Evolutionary conservation across 2,113 vertebrate species (phyloP).

Genomic region (Plectropomus leopardus): DNA sequence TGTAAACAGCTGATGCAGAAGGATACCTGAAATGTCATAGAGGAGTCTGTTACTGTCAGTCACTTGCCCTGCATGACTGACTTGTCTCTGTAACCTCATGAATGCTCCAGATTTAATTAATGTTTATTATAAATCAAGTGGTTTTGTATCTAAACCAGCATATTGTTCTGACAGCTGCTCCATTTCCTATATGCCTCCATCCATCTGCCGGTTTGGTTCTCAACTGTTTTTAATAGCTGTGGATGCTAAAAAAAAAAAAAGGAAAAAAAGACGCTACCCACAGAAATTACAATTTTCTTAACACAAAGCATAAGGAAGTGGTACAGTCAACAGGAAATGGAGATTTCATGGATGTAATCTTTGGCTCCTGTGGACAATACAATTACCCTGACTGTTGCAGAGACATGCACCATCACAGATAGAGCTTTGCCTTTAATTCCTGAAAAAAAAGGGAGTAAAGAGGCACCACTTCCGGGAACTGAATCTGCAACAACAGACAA

Average conservation of each 20-base stretch:
- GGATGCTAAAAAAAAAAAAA: neutral
- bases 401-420: neutral
- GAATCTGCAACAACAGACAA: neutral
- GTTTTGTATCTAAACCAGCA: neutral
- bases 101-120: neutral
- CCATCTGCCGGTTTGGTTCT: neutral
- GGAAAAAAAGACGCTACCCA: neutral
- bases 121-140: neutral
- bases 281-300: neutral
- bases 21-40: no score
- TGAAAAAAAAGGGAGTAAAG: neutral
- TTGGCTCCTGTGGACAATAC: neutral
- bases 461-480: conserved; percentile 19
- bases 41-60: conserved; percentile 1
- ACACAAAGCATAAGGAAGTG: neutral
- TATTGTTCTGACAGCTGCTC: neutral
- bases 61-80: neutral
- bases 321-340: neutral
- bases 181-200: neutral
- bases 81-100: neutral
- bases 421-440: conserved; percentile 5
- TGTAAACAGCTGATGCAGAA: no score
- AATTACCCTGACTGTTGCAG: neutral
- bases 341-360: neutral
- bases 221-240: neutral